A percentile compares a stretch with the other conserved stretches of the same genome.
Conservation (phyloP, 30 jellyfish, hydroid and myxozoan species). For the Catostylus mosaicus region DNA sequence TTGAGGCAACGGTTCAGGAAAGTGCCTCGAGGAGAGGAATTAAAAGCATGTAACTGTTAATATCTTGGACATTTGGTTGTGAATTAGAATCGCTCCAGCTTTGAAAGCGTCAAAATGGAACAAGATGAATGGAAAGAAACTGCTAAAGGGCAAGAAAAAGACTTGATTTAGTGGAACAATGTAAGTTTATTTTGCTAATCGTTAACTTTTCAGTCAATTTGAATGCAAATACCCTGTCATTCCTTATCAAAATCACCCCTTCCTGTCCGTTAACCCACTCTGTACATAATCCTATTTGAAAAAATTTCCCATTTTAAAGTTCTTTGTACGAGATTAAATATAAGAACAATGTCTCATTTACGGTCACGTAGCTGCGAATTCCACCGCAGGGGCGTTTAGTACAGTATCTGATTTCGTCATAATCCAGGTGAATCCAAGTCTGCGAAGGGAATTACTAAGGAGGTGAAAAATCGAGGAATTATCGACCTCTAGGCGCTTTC, state of each 20-base stretch:
- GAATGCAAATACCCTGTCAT: neutral
- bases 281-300: neutral
- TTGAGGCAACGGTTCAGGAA: too few species aligned
- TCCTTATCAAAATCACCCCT: neutral
- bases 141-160: neutral
- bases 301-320: neutral
- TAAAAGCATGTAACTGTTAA: too few species aligned
- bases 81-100: too few species aligned
- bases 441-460: too few species aligned
- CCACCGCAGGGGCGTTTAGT: neutral
- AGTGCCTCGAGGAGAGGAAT: too few species aligned
- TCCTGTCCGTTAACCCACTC: slow-evolving; percentile 4
- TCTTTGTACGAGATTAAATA: too few species aligned
- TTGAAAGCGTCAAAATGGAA: neutral
- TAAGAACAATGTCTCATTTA: too few species aligned
- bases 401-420: neutral
- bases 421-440: too few species aligned
- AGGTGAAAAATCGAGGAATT: too few species aligned
- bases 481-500: too few species aligned
- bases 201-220: neutral
- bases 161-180: slow-evolving; percentile 1
- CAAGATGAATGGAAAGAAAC: neutral
- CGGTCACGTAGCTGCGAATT: neutral
- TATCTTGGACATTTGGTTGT: too few species aligned
- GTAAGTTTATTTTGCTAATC: neutral